A percentile compares a stretch with the other conserved stretches of the same genome.
Conservation (phyloP, 2,888 invertebrate genomes). For the Lepetodrilus schrolli region DNA sequence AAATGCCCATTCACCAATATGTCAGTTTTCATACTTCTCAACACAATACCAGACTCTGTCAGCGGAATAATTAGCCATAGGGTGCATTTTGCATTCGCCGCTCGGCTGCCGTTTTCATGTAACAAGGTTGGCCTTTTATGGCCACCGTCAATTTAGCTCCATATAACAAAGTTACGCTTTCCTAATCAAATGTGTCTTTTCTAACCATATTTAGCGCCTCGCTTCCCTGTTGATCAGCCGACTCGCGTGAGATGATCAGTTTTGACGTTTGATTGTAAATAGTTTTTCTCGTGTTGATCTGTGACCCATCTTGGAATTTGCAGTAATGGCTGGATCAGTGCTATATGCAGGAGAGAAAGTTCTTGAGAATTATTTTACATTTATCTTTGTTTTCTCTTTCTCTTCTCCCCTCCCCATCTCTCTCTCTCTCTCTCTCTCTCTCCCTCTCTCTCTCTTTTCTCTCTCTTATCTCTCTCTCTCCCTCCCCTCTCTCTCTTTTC, state of each 20-base stretch:
- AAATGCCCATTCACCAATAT: not conserved
- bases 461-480: not conserved
- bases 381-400: no score
- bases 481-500: not conserved
- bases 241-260: not conserved
- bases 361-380: no score
- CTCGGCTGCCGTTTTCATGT: not conserved
- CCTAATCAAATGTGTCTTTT: conserved; percentile 23
- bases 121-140: not conserved
- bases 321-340: no score
- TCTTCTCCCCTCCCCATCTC: no score
- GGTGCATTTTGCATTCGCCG: not conserved
- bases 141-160: conserved; percentile 9
- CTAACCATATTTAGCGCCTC: conserved; percentile 22
- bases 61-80: not conserved
- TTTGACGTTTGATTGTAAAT: not conserved
- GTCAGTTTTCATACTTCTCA: not conserved
- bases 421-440: no score
- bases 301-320: no score
- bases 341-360: no score
- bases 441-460: no score
- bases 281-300: not conserved
- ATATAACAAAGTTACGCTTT: conserved; percentile 2
- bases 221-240: not conserved
- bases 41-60: not conserved